Base-by-base conservation (phyloP, 1,140 invertebrate species). In the Aphis gossypii region DNA sequence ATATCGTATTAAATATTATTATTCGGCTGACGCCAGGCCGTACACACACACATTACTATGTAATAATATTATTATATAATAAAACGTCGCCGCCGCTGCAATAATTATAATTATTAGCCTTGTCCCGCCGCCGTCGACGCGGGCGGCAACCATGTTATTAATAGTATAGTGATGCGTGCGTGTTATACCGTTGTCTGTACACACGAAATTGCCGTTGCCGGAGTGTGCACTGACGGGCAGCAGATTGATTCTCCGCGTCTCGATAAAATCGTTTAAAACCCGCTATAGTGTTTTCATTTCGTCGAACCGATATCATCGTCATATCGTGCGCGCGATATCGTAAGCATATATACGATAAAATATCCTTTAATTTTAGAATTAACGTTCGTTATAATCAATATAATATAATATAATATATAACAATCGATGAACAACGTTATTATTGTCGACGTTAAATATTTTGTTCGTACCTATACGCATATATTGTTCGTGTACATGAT, bases 51-150 rank as follows among this genome's bases (percentile, higher is more conserved):
- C 35, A 35, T 35, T 41, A 83, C 2, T 11, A 46, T 11, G 8
- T 46, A 46, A 60, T 30, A 30, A 60, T 60, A 56, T 25, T 56
- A 60, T 30, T 18, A n/a, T 68, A n/a, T 68, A 68, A n/a, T 68
- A 5, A n/a, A n/a, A 4, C n/a, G 5, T 4, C 30, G n/a, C 60
- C 20, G n/a, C 21, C 38, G 6, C 38, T 23, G 23, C 7, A 41
- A 83, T 41, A 38, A 68, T 68, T n/a, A 68, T 76, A 76, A n/a
- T 76, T 18, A 83, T 83, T 83, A 83, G 82, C 82, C 82, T 83
- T 83, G 38, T 83, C 82, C 82, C 35, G 82, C 82, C 35, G 82
- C 82, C 82, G 38, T 23, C 82, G 38, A 23, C 82, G 38, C 35
- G 82, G 82, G 35, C 82, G 82, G 82, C 82, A 23, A 21, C 35